phyloP scores from a whole-genome alignment of 1,140 invertebrate species.

The Vanessa atalanta region DNA sequence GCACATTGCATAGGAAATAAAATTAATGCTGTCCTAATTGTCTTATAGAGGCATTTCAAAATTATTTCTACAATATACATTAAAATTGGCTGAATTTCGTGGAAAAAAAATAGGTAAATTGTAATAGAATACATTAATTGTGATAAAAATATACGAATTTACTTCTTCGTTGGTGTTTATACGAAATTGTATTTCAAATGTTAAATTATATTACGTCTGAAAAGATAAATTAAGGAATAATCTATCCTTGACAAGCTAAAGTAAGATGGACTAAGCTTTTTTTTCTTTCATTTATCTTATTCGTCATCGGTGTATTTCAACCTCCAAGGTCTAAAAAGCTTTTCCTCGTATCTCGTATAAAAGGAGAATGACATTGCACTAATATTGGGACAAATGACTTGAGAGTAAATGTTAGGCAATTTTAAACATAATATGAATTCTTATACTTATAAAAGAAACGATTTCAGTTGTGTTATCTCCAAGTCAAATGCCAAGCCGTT shows the following conservation, averaged over 20 bases:
- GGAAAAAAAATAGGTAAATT: no score
- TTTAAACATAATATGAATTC: neutral
- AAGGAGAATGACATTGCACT: neutral
- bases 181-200: no score
- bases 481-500: no score
- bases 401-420: neutral
- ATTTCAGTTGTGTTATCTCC: neutral
- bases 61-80: no score
- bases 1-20: no score
- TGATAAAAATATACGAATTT: no score
- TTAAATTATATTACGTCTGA: neutral
- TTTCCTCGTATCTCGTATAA: slow-evolving; percentile 17
- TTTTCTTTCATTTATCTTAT: slow-evolving; percentile 2
- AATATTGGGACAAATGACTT: neutral
- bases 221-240: neutral
- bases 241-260: neutral
- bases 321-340: slow-evolving; percentile 17
- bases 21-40: no score
- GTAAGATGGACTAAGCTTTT: neutral
- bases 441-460: no score
- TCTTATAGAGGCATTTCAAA: no score
- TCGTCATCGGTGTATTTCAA: neutral
- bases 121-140: no score
- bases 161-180: no score
- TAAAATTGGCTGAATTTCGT: no score